Percentiles rank a stretch among this genome's conserved stretches.
These are phyloP conservation scores for Drosophila lutescens DNA, from an alignment of 2,888 invertebrate species.

Conservation along the genomic window DNA sequence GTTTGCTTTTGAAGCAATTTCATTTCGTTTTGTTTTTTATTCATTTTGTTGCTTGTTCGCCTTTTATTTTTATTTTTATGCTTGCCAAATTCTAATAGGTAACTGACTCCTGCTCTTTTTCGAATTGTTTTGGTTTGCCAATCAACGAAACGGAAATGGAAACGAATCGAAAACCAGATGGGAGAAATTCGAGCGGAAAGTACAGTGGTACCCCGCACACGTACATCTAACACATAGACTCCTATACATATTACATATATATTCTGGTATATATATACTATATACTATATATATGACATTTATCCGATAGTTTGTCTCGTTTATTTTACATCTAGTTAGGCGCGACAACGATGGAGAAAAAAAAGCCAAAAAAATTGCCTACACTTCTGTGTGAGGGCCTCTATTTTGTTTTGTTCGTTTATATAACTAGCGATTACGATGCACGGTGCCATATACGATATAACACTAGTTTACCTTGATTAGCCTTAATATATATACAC, in stretches of 20 bases:
- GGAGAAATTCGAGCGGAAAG: conserved; percentile 29
- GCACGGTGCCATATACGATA: conserved; percentile 53
- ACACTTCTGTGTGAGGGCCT: conserved; percentile 16
- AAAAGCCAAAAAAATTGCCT: conserved; percentile 38
- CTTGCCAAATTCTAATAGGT: conserved; percentile 83
- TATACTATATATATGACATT: conserved; percentile 32
- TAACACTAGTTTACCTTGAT: conserved; percentile 70
- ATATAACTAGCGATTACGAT: conserved; percentile 58
- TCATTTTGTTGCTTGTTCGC: conserved; percentile 45
- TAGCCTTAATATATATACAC: conserved; percentile 70
- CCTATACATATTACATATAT: conserved; percentile 46
- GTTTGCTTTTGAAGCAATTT: conserved; percentile 74
- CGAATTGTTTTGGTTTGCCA: conserved; percentile 80
- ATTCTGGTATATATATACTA: conserved; percentile 18
- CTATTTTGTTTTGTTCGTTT: conserved; percentile 9
- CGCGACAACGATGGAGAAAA: conserved; percentile 72
- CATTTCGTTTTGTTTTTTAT: conserved; percentile 47
- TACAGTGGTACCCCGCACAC: conserved; percentile 48
- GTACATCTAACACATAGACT: conserved; percentile 44
- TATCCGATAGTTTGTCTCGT: conserved; percentile 41
- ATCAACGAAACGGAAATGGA: conserved; percentile 69
- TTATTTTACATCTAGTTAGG: conserved; percentile 57
- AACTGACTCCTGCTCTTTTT: conserved; percentile 85
- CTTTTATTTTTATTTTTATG: conserved; percentile 33
- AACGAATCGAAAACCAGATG: conserved; percentile 55